Evolutionary conservation across 2,797 vertebrate species (phyloP), one percentile per base, ranked within the genome.

Genomic region (Acomys russatus): DNA sequence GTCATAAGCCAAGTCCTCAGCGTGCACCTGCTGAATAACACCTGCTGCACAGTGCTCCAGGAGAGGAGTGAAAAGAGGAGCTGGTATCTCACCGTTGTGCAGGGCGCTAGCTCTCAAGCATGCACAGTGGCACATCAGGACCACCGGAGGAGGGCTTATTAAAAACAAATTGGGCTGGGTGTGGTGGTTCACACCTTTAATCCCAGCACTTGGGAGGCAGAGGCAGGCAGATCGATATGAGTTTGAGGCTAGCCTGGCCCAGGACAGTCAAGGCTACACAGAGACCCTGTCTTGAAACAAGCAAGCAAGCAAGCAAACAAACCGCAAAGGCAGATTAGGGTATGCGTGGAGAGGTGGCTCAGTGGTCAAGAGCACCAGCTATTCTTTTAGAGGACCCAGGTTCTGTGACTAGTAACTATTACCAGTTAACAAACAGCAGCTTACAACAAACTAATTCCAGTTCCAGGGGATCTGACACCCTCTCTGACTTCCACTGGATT

Each of bases 11-110:
- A 88, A n/a, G 68, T 88, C 11, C 44, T 91, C 78, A 85, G 12
- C 28, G 85, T 93, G 76, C 74, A 89, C 70, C n/a, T 66, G 51
- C 59, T 83, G n/a, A 91, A 61, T 25, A n/a, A 56, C 56, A 79
- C 56, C 74, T 83, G 74, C 44, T 66, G 61, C 38, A 38, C 54
- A 51, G 6, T 59, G 15, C 83, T 38, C 35, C 54, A n/a, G 38
- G 25, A 92, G 33, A 93, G 35, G 70, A 20, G 78, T 0, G 85
- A 38, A 77, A 64, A 59, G 76, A 87, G 35, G 77, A 68, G 68
- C 38, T 5, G 28, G 33, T 22, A n/a, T 91, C 49, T 78, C 30
- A 38, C 49, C 17, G 2, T 56, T 61, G n/a, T 9, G 5, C 82
- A 59, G 49, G 22, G 74, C 30, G 2, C 30, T 64, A 9, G 68